Base-by-base conservation (phyloP, 2,888 invertebrate genomes). In the Caenorhabditis uteleia region DNA sequence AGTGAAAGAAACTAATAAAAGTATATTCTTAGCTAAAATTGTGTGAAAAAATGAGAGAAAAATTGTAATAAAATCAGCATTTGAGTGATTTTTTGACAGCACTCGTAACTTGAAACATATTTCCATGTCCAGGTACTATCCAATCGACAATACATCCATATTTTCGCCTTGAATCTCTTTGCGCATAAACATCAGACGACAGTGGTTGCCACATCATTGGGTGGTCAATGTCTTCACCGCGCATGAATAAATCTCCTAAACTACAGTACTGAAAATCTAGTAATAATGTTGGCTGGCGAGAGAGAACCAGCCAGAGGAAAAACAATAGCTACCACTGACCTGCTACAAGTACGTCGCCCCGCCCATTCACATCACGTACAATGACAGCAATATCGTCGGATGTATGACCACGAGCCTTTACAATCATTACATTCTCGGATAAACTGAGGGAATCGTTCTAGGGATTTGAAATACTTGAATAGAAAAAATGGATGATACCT, bases 151-250 rank as follows among this genome's bases (percentile, higher is more conserved):
- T 51, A 53, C 66, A 66, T 46, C 59, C 72, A 57, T 55, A 66
- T 10, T 54, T 47, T 40, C 68, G 51, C 40, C 69, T 51, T 23
- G 65, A 51, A 34, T 60, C 60, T 43, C 44, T 49, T 58, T 78
- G 78, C 18, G 58, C 36, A 39, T 57, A 49, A 38, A 75, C 72
- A 60, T 78, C 74, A 40, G 70, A 64, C 42, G 77, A 69, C 59
- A 80, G 45, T 42, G 77, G 77, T 59, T 70, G 62, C 80, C 80
- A 80, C 77, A 80, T 80, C 60, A 74, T 73, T 27, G 78, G 75
- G 42, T 71, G 70, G 45, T 80, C 74, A 49, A 78, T 60, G 64
- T 81, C 81, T 40, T 77, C 76, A 36, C 68, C 74, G 18, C 72
- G 48, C 45, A 76, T 58, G 57, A 74, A 76, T 25, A 69, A 61